Evolutionary conservation across 92 coral and sea anemone species (phyloP).

Genomic region (Porites lobata): DNA sequence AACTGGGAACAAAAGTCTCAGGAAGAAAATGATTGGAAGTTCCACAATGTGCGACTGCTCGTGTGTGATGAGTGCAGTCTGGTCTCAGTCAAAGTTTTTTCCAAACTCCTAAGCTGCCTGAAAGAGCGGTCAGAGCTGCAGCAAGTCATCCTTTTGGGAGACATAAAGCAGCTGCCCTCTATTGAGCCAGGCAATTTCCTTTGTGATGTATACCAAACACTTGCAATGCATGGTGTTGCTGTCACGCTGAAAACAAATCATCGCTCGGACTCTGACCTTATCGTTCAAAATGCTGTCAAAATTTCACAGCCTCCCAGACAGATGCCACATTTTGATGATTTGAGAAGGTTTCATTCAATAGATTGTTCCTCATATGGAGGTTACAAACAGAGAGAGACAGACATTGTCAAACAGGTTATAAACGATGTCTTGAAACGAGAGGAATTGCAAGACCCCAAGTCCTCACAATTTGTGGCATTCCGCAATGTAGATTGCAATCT

Average conservation of each 20-base stretch:
- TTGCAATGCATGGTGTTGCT: slow-evolving; percentile 23
- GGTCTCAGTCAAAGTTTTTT: slow-evolving; percentile 48
- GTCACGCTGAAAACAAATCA: slow-evolving; percentile 46
- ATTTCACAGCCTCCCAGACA: slow-evolving; percentile 33
- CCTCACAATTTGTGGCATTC: slow-evolving; percentile 61
- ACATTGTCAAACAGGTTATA: not conserved
- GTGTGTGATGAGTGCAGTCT: slow-evolving; percentile 74
- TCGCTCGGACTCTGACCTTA: slow-evolving; percentile 57
- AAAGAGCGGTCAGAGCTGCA: slow-evolving; percentile 10
- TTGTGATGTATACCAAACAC: slow-evolving; percentile 36
- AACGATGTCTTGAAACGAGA: not conserved
- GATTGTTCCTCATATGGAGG: not conserved
- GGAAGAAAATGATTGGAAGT: slow-evolving; percentile 36
- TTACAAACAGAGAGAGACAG: not conserved
- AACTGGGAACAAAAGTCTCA: not conserved
- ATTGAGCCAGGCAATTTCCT: slow-evolving; percentile 74
- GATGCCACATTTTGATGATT: slow-evolving; percentile 17
- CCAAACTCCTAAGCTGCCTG: slow-evolving; percentile 36
- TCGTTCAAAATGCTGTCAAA: slow-evolving; percentile 55
- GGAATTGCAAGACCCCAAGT: slow-evolving; percentile 4
- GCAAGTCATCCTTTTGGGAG: slow-evolving; percentile 62
- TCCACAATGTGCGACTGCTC: slow-evolving; percentile 41
- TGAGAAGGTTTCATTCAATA: slow-evolving; percentile 37
- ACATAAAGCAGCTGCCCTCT: slow-evolving; percentile 63
- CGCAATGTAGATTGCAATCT: slow-evolving; percentile 38